These are phyloP conservation scores for Polylopha cassiicola DNA, from an alignment of 2,888 invertebrate genomes.

Conservation along the genomic window DNA sequence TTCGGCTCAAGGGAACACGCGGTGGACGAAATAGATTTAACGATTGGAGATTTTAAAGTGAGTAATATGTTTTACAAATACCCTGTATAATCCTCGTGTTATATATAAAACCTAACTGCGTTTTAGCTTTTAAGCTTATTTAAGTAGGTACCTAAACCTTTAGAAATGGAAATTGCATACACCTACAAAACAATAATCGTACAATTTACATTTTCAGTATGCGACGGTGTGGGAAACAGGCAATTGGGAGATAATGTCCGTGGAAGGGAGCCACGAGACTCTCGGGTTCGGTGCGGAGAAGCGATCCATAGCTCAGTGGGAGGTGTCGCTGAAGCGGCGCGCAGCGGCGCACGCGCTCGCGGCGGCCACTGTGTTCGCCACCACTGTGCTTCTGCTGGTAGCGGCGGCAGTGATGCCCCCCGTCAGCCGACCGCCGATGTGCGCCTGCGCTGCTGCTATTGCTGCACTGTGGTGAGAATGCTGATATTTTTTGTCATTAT, in stretches of 20 bases:
- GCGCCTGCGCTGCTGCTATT: conserved; percentile 49
- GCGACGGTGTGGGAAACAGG: conserved; percentile 49
- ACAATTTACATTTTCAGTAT: conserved; percentile 30
- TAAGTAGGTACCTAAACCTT: too few relatives aligned
- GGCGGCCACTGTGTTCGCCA: conserved; percentile 36
- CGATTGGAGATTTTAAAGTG: conserved; percentile 39
- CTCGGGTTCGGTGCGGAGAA: conserved; percentile 24
- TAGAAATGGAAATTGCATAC: too few relatives aligned
- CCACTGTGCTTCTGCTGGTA: conserved; percentile 38
- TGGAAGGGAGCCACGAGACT: conserved; percentile 30
- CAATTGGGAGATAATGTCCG: conserved; percentile 48
- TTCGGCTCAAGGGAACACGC: conserved; percentile 86
- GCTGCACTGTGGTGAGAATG: conserved; percentile 48
- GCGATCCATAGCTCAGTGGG: conserved; percentile 37
- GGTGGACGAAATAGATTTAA: conserved; percentile 74
- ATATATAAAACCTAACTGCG: too few relatives aligned
- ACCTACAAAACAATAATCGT: too few relatives aligned
- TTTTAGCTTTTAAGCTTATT: too few relatives aligned
- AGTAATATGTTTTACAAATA: conserved; percentile 5
- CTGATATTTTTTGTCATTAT: too few relatives aligned
- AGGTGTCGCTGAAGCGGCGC: conserved; percentile 39
- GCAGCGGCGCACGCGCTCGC: conserved; percentile 47
- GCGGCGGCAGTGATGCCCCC: conserved; percentile 46
- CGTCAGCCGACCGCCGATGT: conserved; percentile 44
- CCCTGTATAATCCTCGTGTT: neutral